These are phyloP conservation scores for Turdus rufiventris DNA, from an alignment of 2,113 vertebrate species.

Conservation along the genomic window DNA sequence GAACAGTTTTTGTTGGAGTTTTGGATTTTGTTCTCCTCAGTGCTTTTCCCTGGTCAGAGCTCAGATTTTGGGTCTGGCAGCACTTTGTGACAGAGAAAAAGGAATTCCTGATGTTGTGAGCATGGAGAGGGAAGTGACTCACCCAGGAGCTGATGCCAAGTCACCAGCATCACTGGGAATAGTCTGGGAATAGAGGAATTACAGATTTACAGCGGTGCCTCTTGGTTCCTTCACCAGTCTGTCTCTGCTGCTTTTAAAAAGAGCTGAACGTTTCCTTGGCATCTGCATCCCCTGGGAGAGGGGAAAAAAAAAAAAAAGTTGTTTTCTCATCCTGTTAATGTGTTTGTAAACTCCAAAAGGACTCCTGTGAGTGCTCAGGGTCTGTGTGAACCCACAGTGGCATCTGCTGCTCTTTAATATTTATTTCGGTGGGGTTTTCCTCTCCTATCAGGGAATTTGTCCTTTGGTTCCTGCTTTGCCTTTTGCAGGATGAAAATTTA, in stretches of 20 bases:
- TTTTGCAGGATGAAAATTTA: neutral
- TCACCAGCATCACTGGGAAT: conserved; percentile 3
- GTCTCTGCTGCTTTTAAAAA: neutral
- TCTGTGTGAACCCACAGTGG: neutral
- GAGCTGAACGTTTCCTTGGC: neutral
- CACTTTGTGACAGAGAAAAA: neutral
- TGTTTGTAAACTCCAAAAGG: conserved; percentile 30
- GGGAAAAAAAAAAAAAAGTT: neutral
- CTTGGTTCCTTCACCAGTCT: neutral
- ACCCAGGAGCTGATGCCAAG: neutral
- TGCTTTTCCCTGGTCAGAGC: neutral
- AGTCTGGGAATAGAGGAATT: neutral
- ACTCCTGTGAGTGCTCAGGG: neutral
- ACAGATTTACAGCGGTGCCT: neutral
- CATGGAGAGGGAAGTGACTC: conserved; percentile 11
- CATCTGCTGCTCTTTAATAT: neutral
- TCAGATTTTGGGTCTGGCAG: neutral
- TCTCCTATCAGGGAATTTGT: neutral
- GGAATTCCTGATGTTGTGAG: neutral
- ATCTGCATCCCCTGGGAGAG: neutral
- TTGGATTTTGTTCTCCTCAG: neutral
- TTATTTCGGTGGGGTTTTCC: neutral
- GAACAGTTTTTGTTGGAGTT: neutral
- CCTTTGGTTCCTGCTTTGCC: neutral
- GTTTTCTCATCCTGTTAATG: neutral